A percentile compares a stretch with the other conserved stretches of the same genome.
These are phyloP conservation scores for Mastomys coucha DNA, from an alignment of 2,113 vertebrate species.

Conservation along the genomic window DNA sequence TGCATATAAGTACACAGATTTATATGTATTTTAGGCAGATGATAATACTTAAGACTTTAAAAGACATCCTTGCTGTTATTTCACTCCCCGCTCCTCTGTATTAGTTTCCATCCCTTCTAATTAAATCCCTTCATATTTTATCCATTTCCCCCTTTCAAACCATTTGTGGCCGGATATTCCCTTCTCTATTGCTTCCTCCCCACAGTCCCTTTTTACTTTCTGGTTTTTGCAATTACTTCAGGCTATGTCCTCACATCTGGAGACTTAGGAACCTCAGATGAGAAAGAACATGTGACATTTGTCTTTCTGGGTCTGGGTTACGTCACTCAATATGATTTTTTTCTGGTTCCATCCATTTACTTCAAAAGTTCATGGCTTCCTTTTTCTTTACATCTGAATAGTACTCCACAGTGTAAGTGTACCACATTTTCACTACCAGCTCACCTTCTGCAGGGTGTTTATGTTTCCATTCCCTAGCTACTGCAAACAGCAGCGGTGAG, in stretches of 20 bases:
- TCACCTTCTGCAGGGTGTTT: background rate
- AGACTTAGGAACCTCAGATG: background rate
- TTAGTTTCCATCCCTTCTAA: background rate
- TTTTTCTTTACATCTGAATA: background rate
- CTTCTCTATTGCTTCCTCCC: too few relatives aligned
- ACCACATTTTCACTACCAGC: background rate
- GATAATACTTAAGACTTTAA: background rate
- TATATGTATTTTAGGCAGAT: background rate
- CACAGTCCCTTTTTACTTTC: background rate
- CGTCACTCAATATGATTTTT: too few relatives aligned
- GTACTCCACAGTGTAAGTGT: background rate
- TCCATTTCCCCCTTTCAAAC: background rate
- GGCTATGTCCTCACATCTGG: background rate
- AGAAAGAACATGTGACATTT: background rate
- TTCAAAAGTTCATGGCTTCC: background rate
- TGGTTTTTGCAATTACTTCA: background rate
- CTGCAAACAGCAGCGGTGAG: background rate
- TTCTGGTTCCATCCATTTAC: background rate
- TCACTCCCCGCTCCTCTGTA: background rate
- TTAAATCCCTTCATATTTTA: background rate
- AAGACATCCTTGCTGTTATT: background rate
- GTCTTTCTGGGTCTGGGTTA: too few relatives aligned
- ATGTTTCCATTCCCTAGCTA: background rate
- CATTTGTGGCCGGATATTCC: background rate
- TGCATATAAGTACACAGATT: background rate